Evolutionary conservation across 2,888 invertebrate species (phyloP).

Genomic region (Podabrus alpinus): DNA sequence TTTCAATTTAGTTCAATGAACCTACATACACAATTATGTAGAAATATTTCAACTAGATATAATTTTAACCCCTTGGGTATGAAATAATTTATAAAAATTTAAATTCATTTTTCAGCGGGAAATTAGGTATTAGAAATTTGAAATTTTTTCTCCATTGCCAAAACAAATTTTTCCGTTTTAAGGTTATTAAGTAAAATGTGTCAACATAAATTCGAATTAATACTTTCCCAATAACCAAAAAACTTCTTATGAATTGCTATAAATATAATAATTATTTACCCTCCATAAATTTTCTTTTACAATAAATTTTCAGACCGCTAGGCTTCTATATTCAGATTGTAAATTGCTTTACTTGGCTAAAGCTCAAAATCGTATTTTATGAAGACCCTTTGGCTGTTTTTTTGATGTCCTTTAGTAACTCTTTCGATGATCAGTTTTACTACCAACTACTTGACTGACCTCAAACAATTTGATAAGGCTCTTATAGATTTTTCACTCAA

Average conservation of each 20-base stretch:
- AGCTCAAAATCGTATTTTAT: slow-evolving; percentile 4
- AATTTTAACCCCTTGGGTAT: not conserved
- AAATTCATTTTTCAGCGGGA: not conserved
- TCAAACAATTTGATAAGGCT: not conserved
- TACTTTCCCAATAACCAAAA: not conserved
- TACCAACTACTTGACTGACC: not conserved
- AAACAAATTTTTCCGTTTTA: not conserved
- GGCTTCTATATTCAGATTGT: slow-evolving; percentile 4
- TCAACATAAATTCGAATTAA: not conserved
- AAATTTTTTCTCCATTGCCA: not conserved
- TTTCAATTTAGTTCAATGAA: not conserved
- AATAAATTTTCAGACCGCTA: slow-evolving; percentile 2
- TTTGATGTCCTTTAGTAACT: not conserved
- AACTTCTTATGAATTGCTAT: not conserved
- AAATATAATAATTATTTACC: slow-evolving; percentile 2
- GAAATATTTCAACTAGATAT: too few relatives aligned
- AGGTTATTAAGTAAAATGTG: not conserved
- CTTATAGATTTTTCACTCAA: not conserved
- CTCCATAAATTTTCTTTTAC: slow-evolving; percentile 2
- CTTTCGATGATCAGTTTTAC: slow-evolving; percentile 1
- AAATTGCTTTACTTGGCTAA: slow-evolving; percentile 3
- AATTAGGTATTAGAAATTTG: not conserved
- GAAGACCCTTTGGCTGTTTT: not conserved
- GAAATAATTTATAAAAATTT: not conserved
- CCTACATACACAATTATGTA: too few relatives aligned